A percentile compares a stretch with the other conserved stretches of the same genome.
These are phyloP conservation scores for Mesaphorura yosii DNA, from an alignment of 1,140 invertebrate species.

Conservation along the genomic window DNA sequence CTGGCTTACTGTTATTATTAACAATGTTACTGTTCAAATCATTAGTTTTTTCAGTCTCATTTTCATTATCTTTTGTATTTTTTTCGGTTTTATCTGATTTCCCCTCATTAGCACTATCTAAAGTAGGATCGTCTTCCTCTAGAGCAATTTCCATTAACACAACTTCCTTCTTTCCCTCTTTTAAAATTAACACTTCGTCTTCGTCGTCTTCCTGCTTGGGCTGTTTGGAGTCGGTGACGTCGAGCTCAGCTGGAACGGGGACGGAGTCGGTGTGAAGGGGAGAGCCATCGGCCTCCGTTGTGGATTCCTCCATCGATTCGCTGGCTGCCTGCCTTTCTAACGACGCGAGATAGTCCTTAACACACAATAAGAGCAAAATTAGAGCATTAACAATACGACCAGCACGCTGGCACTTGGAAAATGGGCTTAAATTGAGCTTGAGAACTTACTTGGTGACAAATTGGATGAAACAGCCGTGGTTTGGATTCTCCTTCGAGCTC, in stretches of 20 bases:
- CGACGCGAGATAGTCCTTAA: not conserved
- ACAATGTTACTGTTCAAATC: conserved; percentile 3
- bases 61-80: conserved; percentile 9
- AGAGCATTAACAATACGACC: not conserved
- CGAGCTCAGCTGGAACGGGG: too few relatives aligned
- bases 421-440: not conserved
- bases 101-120: conserved; percentile 4
- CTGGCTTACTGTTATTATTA: not conserved
- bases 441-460: conserved; percentile 69
- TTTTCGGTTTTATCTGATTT: conserved; percentile 11
- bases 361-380: not conserved
- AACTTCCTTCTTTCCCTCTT: conserved; percentile 33
- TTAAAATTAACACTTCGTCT: conserved; percentile 35
- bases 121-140: conserved; percentile 25
- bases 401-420: not conserved
- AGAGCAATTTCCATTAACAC: conserved; percentile 29
- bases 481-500: conserved; percentile 44
- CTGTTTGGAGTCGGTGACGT: conserved; percentile 24
- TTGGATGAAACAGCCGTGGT: conserved; percentile 68
- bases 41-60: conserved; percentile 6
- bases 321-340: not conserved
- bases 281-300: not conserved
- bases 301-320: not conserved
- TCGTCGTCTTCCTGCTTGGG: conserved; percentile 36
- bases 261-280: not conserved